Evolutionary conservation across 1,140 invertebrate species (phyloP).

Genomic region (Akabosia matsudoensis): DNA sequence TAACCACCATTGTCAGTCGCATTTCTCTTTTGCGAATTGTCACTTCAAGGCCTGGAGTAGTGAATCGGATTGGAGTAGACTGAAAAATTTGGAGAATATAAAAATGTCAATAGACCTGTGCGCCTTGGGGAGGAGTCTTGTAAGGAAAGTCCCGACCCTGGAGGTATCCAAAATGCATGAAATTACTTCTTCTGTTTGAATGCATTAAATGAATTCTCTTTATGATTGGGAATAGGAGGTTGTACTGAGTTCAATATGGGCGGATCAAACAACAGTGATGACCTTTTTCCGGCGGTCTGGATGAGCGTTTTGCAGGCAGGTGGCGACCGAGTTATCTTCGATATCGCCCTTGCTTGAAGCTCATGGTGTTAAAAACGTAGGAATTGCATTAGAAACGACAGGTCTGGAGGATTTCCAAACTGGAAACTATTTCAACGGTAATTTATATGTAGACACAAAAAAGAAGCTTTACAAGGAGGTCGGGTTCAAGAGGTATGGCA

Average conservation of each 20-base stretch:
- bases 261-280: constrained; percentile 56
- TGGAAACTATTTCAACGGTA: constrained; percentile 61
- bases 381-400: constrained; percentile 62
- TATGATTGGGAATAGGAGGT: too few species aligned
- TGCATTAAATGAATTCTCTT: too few species aligned
- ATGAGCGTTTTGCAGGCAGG: constrained; percentile 63
- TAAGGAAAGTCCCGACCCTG: too few species aligned
- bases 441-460: constrained; percentile 61
- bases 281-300: constrained; percentile 66
- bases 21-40: too few species aligned
- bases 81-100: too few species aligned
- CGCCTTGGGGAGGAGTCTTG: too few species aligned
- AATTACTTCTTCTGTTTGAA: too few species aligned
- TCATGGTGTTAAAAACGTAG: constrained; percentile 60
- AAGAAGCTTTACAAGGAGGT: constrained; percentile 59
- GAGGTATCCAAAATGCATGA: too few species aligned
- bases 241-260: constrained; percentile 50
- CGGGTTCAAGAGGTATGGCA: constrained; percentile 60
- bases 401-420: constrained; percentile 63
- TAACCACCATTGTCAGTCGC: too few species aligned
- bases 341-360: constrained; percentile 60
- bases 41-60: too few species aligned
- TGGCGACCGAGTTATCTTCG: constrained; percentile 60
- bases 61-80: too few species aligned
- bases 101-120: too few species aligned